These are phyloP conservation scores for Drosophila rufa DNA, from an alignment of 1,140 invertebrate genomes.

Conservation along the genomic window DNA sequence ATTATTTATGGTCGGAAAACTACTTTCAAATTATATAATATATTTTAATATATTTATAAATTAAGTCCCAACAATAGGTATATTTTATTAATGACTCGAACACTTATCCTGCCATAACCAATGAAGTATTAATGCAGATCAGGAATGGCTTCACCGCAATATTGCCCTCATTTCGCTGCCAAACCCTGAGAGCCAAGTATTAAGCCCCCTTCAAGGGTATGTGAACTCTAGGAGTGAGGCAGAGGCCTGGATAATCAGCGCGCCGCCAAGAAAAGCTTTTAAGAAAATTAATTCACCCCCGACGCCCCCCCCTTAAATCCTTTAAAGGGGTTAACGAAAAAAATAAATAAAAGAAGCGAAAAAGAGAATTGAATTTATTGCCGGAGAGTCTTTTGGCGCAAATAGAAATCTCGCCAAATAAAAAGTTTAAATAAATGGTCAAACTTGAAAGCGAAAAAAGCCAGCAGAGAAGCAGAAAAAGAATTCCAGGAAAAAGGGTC, in stretches of 20 bases:
- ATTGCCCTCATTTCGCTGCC: not conserved
- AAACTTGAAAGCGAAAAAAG: slow-evolving; percentile 74
- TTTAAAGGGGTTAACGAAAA: slow-evolving; percentile 64
- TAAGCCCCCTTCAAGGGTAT: slow-evolving; percentile 8
- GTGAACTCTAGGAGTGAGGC: not conserved
- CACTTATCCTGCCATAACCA: not conserved
- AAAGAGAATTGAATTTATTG: slow-evolving; percentile 69
- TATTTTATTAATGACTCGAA: too few relatives aligned
- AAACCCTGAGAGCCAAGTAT: not conserved
- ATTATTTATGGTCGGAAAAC: too few relatives aligned
- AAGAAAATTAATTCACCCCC: slow-evolving; percentile 81
- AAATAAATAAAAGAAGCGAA: slow-evolving; percentile 39
- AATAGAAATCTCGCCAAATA: slow-evolving; percentile 69
- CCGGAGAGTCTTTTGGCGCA: slow-evolving; percentile 57
- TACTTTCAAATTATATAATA: too few relatives aligned
- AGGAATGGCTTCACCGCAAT: not conserved
- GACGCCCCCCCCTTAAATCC: slow-evolving; percentile 30
- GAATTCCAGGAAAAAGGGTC: slow-evolving; percentile 24
- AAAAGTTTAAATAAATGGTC: slow-evolving; percentile 81
- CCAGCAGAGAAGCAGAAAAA: slow-evolving; percentile 13
- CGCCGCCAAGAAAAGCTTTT: slow-evolving; percentile 80
- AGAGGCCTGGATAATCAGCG: slow-evolving; percentile 74
- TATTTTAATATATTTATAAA: too few relatives aligned
- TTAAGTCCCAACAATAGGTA: too few relatives aligned
- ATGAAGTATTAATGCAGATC: slow-evolving; percentile 1